Percentiles rank a stretch among this genome's conserved stretches.
Conservation (phyloP, 2,113 vertebrate genomes). For the Sorex araneus region DNA sequence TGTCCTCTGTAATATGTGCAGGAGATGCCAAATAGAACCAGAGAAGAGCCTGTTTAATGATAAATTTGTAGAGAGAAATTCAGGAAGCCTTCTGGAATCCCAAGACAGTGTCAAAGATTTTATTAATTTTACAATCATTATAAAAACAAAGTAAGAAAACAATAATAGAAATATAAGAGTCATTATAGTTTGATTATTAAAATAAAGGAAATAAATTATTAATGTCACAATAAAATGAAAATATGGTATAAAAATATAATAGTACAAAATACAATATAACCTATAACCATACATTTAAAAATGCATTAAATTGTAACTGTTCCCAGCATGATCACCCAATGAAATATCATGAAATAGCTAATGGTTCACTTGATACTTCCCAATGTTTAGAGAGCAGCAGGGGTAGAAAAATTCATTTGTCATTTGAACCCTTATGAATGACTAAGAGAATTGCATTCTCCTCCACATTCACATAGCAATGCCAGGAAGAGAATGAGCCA, state of each 20-base stretch:
- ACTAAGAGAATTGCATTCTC: conserved; percentile 74
- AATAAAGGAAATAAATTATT: conserved; percentile 87
- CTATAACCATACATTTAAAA: conserved; percentile 87
- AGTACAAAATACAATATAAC: conserved; percentile 85
- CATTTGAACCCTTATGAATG: conserved; percentile 79
- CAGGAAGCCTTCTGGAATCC: conserved; percentile 69
- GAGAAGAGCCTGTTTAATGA: not conserved
- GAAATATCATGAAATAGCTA: conserved; percentile 86
- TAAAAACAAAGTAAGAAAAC: conserved; percentile 84
- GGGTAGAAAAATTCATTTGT: conserved; percentile 85
- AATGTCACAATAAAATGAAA: conserved; percentile 86
- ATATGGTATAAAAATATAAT: conserved; percentile 86
- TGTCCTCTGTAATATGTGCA: not conserved
- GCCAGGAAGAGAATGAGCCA: conserved; percentile 46
- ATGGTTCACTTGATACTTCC: conserved; percentile 86
- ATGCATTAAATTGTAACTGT: conserved; percentile 86
- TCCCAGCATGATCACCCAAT: conserved; percentile 84
- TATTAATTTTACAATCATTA: conserved; percentile 75
- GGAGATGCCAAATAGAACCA: conserved; percentile 59
- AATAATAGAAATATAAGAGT: conserved; percentile 71
- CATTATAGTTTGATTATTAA: conserved; percentile 79
- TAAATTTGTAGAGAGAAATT: conserved; percentile 66
- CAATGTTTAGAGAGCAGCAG: conserved; percentile 82
- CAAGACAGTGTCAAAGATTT: conserved; percentile 70
- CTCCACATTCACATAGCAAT: conserved; percentile 50